phyloP scores from a whole-genome alignment of 2,888 invertebrate species.

The Limnephilus marmoratus region DNA sequence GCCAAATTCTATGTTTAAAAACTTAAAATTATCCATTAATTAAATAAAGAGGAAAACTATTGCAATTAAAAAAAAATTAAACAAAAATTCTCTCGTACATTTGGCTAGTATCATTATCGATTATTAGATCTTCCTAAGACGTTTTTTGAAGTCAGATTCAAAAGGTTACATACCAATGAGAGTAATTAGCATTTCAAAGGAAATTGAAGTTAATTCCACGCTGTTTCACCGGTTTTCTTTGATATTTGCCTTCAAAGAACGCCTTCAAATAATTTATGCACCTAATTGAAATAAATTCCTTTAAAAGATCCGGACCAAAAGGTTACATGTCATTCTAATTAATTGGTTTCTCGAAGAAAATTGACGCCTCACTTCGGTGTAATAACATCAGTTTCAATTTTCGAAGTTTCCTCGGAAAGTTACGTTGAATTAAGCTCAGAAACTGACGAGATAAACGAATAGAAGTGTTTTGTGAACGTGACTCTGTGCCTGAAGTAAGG shows the following conservation, averaged over 20 bases:
- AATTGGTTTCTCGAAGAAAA: not conserved
- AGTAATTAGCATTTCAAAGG: not conserved
- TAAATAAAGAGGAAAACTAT: no score
- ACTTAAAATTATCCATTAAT: no score
- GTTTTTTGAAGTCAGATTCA: not conserved
- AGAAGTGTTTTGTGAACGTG: not conserved
- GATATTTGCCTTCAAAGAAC: not conserved
- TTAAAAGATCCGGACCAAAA: not conserved
- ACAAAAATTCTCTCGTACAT: no score
- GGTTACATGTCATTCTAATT: not conserved
- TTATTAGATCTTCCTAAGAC: not conserved
- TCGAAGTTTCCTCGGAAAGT: not conserved
- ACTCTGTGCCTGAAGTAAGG: not conserved
- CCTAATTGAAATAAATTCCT: not conserved
- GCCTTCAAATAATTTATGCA: not conserved
- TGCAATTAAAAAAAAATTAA: no score
- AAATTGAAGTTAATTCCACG: not conserved
- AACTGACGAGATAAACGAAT: not conserved
- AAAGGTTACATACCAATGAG: not conserved
- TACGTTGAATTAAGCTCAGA: not conserved
- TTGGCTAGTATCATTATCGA: not conserved
- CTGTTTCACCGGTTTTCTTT: not conserved
- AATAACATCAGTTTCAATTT: not conserved
- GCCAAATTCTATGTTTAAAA: no score
- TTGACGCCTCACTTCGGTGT: not conserved